These are phyloP conservation scores for Eristalis arbustorum DNA, from an alignment of 2,888 invertebrate species.

Conservation along the genomic window DNA sequence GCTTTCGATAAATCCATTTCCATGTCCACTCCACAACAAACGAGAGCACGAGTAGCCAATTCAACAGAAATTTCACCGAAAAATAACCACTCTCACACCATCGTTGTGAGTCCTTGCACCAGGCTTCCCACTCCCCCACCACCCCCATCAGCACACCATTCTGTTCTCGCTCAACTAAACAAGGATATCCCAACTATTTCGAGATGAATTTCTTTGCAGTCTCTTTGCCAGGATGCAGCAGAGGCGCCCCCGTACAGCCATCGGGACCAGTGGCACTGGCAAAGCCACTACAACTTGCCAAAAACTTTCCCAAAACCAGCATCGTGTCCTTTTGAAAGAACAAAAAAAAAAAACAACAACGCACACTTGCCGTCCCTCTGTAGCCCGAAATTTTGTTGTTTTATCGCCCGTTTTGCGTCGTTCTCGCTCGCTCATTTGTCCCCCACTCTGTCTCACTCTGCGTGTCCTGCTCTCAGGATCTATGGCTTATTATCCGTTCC, in stretches of 20 bases:
- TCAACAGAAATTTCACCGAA: constrained; percentile 32
- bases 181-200: not conserved
- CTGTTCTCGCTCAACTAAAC: not conserved
- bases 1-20: not conserved
- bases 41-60: not conserved
- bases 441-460: not conserved
- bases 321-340: constrained; percentile 15
- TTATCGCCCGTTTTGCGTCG: constrained; percentile 36
- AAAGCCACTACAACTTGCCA: not conserved
- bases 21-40: not conserved
- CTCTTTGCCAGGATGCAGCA: constrained; percentile 27
- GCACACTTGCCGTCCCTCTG: not conserved
- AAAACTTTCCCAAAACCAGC: constrained; percentile 17
- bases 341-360: constrained; percentile 1
- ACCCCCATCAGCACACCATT: not conserved
- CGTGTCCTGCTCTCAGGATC: not conserved
- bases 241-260: not conserved
- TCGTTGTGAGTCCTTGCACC: not conserved
- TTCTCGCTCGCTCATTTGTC: not conserved
- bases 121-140: too few relatives aligned
- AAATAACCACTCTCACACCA: constrained; percentile 7
- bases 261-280: not conserved
- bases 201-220: constrained; percentile 26
- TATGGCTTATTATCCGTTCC: not conserved
- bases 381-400: constrained; percentile 29